phyloP scores from a whole-genome alignment of 2,113 vertebrate genomes.

The Acrocephalus kingi region DNA sequence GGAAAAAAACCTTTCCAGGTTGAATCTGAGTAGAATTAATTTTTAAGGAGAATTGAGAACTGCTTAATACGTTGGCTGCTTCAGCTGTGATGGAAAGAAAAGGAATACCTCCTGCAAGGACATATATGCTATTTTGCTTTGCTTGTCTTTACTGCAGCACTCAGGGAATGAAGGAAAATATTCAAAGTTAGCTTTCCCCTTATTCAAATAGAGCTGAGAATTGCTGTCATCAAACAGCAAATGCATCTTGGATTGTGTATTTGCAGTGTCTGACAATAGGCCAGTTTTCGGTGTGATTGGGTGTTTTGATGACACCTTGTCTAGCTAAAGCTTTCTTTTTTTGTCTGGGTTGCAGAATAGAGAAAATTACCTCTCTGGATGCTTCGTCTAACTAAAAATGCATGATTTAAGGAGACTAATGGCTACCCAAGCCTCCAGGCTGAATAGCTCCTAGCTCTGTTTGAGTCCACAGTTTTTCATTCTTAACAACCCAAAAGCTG shows the following conservation, averaged over 20 bases:
- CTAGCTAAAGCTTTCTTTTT: constrained; percentile 31
- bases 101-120: neutral
- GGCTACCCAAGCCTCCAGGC: neutral
- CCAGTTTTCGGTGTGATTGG: neutral
- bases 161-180: neutral
- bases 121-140: neutral
- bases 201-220: neutral
- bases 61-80: neutral
- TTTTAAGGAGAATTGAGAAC: neutral
- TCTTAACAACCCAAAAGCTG: constrained; percentile 28
- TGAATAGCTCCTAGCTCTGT: constrained; percentile 6
- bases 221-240: neutral
- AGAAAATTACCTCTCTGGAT: constrained; percentile 57
- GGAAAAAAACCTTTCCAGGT: neutral
- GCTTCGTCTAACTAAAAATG: constrained; percentile 49
- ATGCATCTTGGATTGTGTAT: neutral
- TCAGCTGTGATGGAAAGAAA: neutral
- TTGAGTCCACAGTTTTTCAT: constrained; percentile 3
- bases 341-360: constrained; percentile 1
- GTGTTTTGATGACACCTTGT: neutral
- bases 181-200: neutral
- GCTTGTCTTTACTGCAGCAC: neutral
- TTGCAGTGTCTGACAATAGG: neutral
- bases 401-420: constrained; percentile 50
- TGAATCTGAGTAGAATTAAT: neutral